Evolutionary conservation across 2,797 vertebrate species (phyloP), one percentile per base, ranked within the genome.

Genomic region (Dipus sagitta): DNA sequence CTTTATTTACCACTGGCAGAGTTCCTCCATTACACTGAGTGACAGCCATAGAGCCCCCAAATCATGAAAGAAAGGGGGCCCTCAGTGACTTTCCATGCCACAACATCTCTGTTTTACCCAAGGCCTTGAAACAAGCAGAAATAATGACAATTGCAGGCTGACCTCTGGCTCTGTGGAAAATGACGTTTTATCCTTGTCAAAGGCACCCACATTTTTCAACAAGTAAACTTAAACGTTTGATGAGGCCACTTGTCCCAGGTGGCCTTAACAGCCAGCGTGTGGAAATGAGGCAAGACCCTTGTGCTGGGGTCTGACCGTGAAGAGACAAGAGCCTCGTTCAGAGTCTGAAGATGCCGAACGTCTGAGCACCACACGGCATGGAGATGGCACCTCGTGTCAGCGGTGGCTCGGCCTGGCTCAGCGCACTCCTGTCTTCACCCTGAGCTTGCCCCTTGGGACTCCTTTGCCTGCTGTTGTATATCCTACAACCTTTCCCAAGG

Each of bases 381-480:
- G 14, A 42, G 28, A 8, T 4, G 2, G 17, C 1, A 24, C 3
- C 1, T 7, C 0, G 13, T 5, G 6, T 20, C n/a, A 0, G 1
- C 18, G n/a, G 28, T 1, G 0, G 13, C 6, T 21, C 6, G 24
- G 24, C 21, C 1, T 26, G 7, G 17, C 12, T 5, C 0, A n/a
- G 7, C 7, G 2, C 60, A 17, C 28, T 52, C 62, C 21, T 12
- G 13, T 60, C 38, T 3, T 79, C n/a, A 0, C 67, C 62, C 9
- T 38, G 38, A 1, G 26, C 52, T 32, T 17, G 14, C 42, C 42
- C 30, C 64, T 32, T 18, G 4, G 18, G 42, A 7, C 24, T 30
- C 1, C 1, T n/a, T 13, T 20, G 0, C 20, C 26, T 64, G 7
- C 70, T 64, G 52, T 87, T 42, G 3, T 30, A 64, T 32, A 18